Conservation (phyloP, 2,797 vertebrate species). For the Sylvia borin region DNA sequence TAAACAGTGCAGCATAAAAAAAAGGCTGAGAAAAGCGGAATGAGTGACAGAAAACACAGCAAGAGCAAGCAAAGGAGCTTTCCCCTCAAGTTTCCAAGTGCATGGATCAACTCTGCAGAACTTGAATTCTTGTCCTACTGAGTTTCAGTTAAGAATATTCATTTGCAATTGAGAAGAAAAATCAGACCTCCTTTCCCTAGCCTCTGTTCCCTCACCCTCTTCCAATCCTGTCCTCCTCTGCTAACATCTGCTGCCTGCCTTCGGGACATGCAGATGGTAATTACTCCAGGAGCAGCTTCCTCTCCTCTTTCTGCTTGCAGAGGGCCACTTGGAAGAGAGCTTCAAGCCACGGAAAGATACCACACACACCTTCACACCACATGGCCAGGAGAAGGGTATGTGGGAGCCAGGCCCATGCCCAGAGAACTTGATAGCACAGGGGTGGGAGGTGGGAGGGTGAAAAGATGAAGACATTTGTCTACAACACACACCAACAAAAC, state of each 20-base stretch:
- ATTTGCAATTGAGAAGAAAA: slow-evolving; percentile 36
- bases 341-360: slow-evolving; percentile 62
- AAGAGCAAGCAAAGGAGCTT: not conserved
- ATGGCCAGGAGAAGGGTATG: not conserved
- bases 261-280: slow-evolving; percentile 87
- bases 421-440: not conserved
- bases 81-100: not conserved
- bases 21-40: not conserved
- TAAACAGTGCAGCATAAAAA: not conserved
- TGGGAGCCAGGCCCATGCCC: not conserved
- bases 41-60: not conserved
- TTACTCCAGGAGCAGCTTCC: slow-evolving; percentile 86
- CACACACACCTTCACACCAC: not conserved
- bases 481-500: not conserved
- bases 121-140: not conserved
- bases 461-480: not conserved
- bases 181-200: slow-evolving; percentile 67
- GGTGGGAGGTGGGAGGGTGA: not conserved
- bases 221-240: slow-evolving; percentile 57
- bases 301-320: slow-evolving; percentile 62
- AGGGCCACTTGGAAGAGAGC: slow-evolving; percentile 62
- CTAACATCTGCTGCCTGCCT: slow-evolving; percentile 88
- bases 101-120: not conserved
- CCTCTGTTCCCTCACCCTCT: not conserved
- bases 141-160: not conserved